Evolutionary conservation across 2,113 vertebrate genomes (phyloP).

Genomic region (Phyllopteryx taeniolatus): DNA sequence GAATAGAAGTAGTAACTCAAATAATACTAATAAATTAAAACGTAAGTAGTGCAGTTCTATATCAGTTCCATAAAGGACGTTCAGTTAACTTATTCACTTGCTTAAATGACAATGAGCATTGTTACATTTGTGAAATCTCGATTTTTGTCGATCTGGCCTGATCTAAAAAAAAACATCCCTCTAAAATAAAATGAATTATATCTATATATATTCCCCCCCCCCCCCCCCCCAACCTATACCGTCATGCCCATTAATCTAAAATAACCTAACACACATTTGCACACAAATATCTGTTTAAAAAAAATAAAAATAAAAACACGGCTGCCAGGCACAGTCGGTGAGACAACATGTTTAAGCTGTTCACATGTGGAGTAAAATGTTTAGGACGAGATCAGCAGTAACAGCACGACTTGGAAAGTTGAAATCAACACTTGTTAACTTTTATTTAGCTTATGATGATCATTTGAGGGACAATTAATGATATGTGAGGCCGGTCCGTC

Average conservation of each 20-base stretch:
- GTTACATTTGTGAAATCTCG: not conserved
- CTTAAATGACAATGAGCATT: not conserved
- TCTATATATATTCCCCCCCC: not conserved
- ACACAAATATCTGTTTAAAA: no score
- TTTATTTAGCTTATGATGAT: not conserved
- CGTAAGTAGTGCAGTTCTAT: not conserved
- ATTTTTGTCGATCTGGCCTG: not conserved
- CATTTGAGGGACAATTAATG: not conserved
- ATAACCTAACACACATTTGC: not conserved
- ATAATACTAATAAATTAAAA: not conserved
- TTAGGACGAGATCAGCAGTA: not conserved
- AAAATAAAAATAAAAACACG: no score
- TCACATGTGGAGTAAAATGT: not conserved
- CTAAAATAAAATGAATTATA: not conserved
- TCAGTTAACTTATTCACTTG: not conserved
- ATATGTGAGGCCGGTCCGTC: not conserved
- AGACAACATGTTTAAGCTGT: not conserved
- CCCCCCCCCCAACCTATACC: no score
- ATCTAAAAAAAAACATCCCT: not conserved
- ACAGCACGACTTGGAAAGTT: not conserved
- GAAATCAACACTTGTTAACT: not conserved
- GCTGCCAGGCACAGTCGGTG: no score
- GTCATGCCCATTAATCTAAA: not conserved
- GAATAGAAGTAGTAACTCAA: not conserved
- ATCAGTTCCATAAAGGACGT: not conserved